A percentile compares a stretch with the other conserved stretches of the same genome.
Conservation (phyloP, 2,113 vertebrate species). For the Danio rerio region GRCz12tu NC_133189.1:30224501-30225000, state of each 20-base stretch:
- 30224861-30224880: neutral
- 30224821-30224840: conserved; percentile 37
- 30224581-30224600: conserved; percentile 15
- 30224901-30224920: neutral
- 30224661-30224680: neutral
- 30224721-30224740: conserved; percentile 43
- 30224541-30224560: conserved; percentile 35
- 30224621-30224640: conserved; percentile 34
- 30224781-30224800: conserved; percentile 5
- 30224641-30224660: conserved; percentile 59
- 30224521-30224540: conserved; percentile 44
- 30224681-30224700: conserved; percentile 1
- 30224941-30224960: neutral
- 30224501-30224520: conserved; percentile 29
- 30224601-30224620: conserved; percentile 26
- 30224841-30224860: conserved; percentile 36
- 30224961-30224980: too few species aligned
- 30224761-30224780: conserved; percentile 49
- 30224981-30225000: too few species aligned
- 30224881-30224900: neutral
- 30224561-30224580: conserved; percentile 28
- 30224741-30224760: conserved; percentile 40
- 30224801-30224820: conserved; percentile 9
- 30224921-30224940: conserved; percentile 1
- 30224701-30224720: conserved; percentile 5